A percentile compares a stretch with the other conserved stretches of the same genome.
These are phyloP conservation scores for Urocyon cinereoargenteus DNA, from an alignment of 2,797 vertebrate species.

Conservation along the genomic window DNA sequence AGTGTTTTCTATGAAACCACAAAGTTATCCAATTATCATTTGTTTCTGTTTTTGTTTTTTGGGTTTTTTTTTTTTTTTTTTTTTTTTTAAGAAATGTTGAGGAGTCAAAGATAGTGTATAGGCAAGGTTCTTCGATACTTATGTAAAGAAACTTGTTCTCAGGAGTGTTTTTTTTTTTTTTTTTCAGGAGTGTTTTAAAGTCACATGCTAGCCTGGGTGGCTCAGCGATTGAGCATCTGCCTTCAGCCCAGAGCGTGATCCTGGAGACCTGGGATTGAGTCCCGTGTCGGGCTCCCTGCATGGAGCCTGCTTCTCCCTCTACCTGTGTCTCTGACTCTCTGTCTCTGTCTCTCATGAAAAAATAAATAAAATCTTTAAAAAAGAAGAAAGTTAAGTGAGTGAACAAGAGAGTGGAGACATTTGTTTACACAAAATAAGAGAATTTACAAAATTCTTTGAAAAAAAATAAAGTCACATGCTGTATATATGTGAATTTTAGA, in stretches of 20 bases:
- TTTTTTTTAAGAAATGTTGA: background rate
- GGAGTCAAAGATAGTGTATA: background rate
- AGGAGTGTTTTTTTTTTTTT: background rate
- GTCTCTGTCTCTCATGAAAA: too few species aligned
- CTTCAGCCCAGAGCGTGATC: too few species aligned
- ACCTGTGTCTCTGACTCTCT: too few species aligned
- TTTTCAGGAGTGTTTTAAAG: background rate
- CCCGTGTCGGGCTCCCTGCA: too few species aligned
- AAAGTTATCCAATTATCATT: slow-evolving; percentile 21
- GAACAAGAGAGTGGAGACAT: too few species aligned
- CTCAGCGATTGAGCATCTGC: too few species aligned
- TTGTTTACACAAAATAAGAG: too few species aligned
- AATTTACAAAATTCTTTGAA: too few species aligned
- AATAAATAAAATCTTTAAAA: too few species aligned
- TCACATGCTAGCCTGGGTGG: background rate
- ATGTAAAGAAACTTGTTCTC: slow-evolving; percentile 41
- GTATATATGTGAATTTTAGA: slow-evolving; percentile 37
- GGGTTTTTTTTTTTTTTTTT: background rate
- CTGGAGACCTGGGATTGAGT: too few species aligned
- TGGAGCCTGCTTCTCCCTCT: too few species aligned
- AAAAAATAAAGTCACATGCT: background rate
- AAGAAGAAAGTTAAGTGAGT: too few species aligned
- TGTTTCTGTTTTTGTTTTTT: background rate
- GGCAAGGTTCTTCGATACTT: slow-evolving; percentile 16
- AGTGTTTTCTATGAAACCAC: slow-evolving; percentile 38